These are phyloP conservation scores for Trichogramma evanescens DNA, from an alignment of 2,888 invertebrate species.

Conservation along the genomic window DNA sequence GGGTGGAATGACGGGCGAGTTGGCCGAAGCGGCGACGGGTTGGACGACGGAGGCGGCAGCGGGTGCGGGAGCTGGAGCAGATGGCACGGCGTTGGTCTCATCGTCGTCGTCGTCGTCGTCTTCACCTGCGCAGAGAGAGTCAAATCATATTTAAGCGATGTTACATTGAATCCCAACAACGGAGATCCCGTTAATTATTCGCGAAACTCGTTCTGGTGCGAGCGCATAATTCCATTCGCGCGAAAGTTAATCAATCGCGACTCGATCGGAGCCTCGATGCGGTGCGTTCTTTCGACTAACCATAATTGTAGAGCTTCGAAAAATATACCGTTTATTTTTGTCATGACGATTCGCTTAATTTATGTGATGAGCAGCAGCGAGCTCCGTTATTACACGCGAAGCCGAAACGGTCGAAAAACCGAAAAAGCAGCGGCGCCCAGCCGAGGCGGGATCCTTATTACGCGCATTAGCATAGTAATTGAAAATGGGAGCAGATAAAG, in stretches of 20 bases:
- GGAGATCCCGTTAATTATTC: background rate
- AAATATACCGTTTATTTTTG: too few species aligned
- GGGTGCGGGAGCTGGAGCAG: constrained; percentile 30
- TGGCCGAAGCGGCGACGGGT: constrained; percentile 36
- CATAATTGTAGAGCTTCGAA: background rate
- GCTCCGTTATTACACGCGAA: too few species aligned
- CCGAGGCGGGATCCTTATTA: too few species aligned
- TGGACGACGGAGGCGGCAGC: constrained; percentile 47
- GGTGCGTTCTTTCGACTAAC: background rate
- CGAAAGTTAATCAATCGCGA: background rate
- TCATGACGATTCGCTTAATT: too few species aligned
- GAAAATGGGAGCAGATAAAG: too few species aligned
- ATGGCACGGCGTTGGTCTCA: constrained; percentile 46
- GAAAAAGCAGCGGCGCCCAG: too few species aligned
- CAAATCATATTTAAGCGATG: background rate
- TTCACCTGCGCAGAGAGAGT: constrained; percentile 35
- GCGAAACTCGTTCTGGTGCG: background rate
- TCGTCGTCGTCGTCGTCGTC: constrained; percentile 58
- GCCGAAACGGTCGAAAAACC: too few species aligned
- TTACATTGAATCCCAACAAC: background rate
- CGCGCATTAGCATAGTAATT: too few species aligned
- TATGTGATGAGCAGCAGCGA: too few species aligned
- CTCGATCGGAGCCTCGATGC: background rate
- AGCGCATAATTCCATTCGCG: background rate
- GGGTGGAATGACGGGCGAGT: constrained; percentile 32